Percentiles rank a stretch among this genome's conserved stretches.
Evolutionary conservation across 2,888 invertebrate species (phyloP).

Genomic region (Baccha elongata): DNA sequence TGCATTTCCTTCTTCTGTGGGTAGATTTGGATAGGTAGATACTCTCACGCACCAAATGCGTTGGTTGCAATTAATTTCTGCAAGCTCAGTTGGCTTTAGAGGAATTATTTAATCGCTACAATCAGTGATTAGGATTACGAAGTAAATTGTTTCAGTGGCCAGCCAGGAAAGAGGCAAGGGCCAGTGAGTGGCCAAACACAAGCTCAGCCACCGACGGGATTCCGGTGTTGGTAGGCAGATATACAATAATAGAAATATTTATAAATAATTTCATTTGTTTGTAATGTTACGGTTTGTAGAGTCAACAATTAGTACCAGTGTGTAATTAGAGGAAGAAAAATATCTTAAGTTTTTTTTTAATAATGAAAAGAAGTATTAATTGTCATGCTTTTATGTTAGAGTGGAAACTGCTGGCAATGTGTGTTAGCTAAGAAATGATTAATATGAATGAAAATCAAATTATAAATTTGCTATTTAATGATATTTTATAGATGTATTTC

Average conservation of each 20-base stretch:
- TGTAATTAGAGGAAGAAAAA: too few relatives aligned
- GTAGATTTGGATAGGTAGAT: neutral
- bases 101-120: conserved; percentile 62
- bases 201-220: neutral
- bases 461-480: too few relatives aligned
- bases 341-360: too few relatives aligned
- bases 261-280: conserved; percentile 68
- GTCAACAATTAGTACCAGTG: conserved; percentile 17
- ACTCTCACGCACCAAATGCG: conserved; percentile 44
- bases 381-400: too few relatives aligned
- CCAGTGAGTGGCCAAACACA: conserved; percentile 1
- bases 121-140: conserved; percentile 60
- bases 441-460: too few relatives aligned
- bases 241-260: conserved; percentile 36
- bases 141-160: conserved; percentile 20
- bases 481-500: too few relatives aligned
- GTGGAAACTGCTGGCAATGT: too few relatives aligned
- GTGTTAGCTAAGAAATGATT: too few relatives aligned
- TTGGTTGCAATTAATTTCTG: conserved; percentile 54
- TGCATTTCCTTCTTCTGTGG: conserved; percentile 17
- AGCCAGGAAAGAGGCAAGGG: neutral
- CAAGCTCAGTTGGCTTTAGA: conserved; percentile 25
- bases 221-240: conserved; percentile 13
- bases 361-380: too few relatives aligned
- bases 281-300: conserved; percentile 43